phyloP scores from a whole-genome alignment of 2,113 vertebrate genomes.

The Accipiter cooperii region DNA sequence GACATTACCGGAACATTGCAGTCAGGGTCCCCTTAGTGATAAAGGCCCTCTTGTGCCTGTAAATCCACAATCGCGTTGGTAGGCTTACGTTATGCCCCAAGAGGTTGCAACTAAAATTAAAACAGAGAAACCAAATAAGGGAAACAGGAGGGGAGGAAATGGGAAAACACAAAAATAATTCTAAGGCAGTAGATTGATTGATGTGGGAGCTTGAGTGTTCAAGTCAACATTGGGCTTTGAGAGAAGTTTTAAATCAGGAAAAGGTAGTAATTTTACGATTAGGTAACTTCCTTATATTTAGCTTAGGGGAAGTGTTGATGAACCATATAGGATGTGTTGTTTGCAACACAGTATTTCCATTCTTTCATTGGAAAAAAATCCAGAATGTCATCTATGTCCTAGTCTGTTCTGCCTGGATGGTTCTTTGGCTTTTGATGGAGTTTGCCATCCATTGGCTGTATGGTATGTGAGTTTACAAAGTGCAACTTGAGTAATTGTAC shows the following conservation, averaged over 20 bases:
- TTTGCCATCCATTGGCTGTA: not conserved
- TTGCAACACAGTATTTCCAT: not conserved
- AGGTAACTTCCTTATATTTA: not conserved
- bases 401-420: not conserved
- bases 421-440: not conserved
- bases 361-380: not conserved
- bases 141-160: not conserved
- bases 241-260: not conserved
- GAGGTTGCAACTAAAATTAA: not conserved
- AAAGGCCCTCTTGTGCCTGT: not conserved
- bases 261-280: not conserved
- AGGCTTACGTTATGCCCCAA: not conserved
- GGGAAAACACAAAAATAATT: not conserved
- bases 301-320: not conserved
- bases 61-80: rapidly evolving
- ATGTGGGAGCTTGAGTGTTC: not conserved
- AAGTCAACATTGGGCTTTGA: not conserved
- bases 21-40: not conserved
- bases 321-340: not conserved
- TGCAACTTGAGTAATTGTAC: not conserved
- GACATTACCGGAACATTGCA: not conserved
- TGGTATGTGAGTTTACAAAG: not conserved
- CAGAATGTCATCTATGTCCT: not conserved
- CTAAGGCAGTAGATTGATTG: not conserved
- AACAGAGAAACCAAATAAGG: not conserved